phyloP scores from a whole-genome alignment of 2,113 vertebrate species.

The Lepisosteus oculatus region DNA sequence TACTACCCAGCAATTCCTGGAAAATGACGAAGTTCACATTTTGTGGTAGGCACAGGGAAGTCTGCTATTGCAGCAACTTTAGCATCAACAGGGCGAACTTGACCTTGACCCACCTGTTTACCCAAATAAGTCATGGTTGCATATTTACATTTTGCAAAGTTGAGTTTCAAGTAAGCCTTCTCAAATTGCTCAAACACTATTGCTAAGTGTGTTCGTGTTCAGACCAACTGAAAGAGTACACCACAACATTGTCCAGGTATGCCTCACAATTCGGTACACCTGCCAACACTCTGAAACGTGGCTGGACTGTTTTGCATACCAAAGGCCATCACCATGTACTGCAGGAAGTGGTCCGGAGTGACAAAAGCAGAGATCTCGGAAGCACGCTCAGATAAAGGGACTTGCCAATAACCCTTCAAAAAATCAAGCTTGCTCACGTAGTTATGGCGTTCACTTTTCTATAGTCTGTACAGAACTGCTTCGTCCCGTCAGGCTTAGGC shows the following conservation, averaged over 20 bases:
- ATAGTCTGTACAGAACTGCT: constrained; percentile 6
- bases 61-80: neutral
- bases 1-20: neutral
- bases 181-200: too few species aligned
- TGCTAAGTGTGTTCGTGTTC: neutral
- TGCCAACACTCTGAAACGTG: neutral
- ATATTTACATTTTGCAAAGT: too few species aligned
- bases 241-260: constrained; percentile 9
- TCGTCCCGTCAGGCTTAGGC: neutral
- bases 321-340: neutral
- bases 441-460: neutral
- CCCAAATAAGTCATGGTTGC: too few species aligned
- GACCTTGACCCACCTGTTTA: too few species aligned
- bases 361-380: constrained; percentile 12
- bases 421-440: neutral
- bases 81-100: neutral
- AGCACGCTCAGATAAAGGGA: neutral
- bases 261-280: neutral
- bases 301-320: constrained; percentile 7
- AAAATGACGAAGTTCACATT: neutral
- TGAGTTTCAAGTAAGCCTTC: too few species aligned
- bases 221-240: neutral
- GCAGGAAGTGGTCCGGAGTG: too few species aligned
- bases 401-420: constrained; percentile 10
- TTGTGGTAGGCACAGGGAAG: neutral